Evolutionary conservation across 1,140 invertebrate genomes (phyloP).

Genomic region (Megalopta genalis): DNA sequence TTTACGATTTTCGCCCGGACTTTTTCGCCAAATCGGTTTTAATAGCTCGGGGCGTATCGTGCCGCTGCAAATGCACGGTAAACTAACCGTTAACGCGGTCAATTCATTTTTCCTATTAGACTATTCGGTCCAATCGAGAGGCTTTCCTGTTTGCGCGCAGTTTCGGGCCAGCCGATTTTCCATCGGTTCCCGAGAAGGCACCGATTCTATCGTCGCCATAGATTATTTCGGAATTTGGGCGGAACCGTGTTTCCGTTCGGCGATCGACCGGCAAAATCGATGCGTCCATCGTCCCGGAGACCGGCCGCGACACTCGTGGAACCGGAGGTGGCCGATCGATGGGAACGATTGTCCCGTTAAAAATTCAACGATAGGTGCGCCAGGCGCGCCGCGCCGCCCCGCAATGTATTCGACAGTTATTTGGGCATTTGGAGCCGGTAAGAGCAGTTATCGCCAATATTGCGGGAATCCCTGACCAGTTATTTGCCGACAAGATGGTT

Average conservation of each 20-base stretch:
- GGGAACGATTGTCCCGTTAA: constrained; percentile 44
- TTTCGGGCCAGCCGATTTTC: no score
- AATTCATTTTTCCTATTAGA: no score
- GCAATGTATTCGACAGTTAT: constrained; percentile 42
- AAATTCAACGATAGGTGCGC: constrained; percentile 47
- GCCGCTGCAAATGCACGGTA: no score
- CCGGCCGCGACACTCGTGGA: background rate
- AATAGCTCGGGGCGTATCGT: no score
- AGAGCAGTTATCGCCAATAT: constrained; percentile 44
- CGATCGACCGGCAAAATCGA: constrained; percentile 35
- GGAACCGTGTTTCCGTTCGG: constrained; percentile 32
- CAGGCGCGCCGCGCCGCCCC: constrained; percentile 12
- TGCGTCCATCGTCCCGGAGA: background rate
- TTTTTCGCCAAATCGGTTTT: no score
- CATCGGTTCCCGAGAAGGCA: constrained; percentile 8
- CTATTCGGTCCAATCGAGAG: no score
- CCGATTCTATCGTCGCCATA: constrained; percentile 31
- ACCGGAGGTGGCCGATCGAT: constrained; percentile 23
- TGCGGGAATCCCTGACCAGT: constrained; percentile 37
- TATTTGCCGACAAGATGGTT: constrained; percentile 42
- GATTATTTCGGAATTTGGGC: constrained; percentile 46
- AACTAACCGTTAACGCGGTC: no score
- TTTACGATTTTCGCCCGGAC: no score
- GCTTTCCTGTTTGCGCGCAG: no score
- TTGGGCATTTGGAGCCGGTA: constrained; percentile 32